phyloP scores from a whole-genome alignment of 1,140 invertebrate species.

The Drosophila truncata region DNA sequence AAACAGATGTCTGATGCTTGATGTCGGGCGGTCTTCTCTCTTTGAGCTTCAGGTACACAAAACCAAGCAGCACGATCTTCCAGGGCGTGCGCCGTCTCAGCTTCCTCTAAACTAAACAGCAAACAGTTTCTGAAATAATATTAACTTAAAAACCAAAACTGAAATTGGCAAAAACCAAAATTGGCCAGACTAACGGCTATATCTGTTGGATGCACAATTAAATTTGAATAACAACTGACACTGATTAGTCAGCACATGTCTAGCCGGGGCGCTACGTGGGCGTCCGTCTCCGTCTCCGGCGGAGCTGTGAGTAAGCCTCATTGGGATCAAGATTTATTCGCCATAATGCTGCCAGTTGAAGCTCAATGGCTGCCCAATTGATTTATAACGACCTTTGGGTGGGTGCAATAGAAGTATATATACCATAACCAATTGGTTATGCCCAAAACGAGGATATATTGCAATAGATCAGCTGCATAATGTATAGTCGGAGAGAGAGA shows the following conservation, averaged over 20 bases:
- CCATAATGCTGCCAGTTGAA: conserved; percentile 27
- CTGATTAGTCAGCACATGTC: conserved; percentile 71
- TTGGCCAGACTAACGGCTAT: conserved; percentile 38
- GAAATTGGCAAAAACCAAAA: conserved; percentile 55
- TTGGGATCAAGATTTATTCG: conserved; percentile 54
- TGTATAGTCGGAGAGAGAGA: not conserved
- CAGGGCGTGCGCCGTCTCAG: too few species aligned
- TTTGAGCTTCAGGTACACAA: too few species aligned
- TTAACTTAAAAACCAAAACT: conserved; percentile 7
- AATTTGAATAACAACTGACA: conserved; percentile 47
- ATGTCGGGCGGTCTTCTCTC: conserved; percentile 33
- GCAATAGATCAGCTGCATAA: conserved; percentile 37
- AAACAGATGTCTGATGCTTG: conserved; percentile 70
- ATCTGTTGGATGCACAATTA: conserved; percentile 73
- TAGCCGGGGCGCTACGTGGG: conserved; percentile 66
- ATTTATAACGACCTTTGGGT: conserved; percentile 73
- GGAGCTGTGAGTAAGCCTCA: conserved; percentile 47
- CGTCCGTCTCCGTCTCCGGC: conserved; percentile 69
- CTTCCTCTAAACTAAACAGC: not conserved
- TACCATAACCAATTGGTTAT: conserved; percentile 39
- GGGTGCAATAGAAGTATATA: conserved; percentile 56
- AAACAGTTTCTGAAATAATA: conserved; percentile 27
- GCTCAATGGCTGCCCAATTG: conserved; percentile 69
- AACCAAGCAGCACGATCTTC: too few species aligned
- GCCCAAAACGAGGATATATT: conserved; percentile 31